Evolutionary conservation across 2,113 vertebrate species (phyloP), one percentile per base, ranked within the genome.

Genomic region (Paradisaea rubra): DNA sequence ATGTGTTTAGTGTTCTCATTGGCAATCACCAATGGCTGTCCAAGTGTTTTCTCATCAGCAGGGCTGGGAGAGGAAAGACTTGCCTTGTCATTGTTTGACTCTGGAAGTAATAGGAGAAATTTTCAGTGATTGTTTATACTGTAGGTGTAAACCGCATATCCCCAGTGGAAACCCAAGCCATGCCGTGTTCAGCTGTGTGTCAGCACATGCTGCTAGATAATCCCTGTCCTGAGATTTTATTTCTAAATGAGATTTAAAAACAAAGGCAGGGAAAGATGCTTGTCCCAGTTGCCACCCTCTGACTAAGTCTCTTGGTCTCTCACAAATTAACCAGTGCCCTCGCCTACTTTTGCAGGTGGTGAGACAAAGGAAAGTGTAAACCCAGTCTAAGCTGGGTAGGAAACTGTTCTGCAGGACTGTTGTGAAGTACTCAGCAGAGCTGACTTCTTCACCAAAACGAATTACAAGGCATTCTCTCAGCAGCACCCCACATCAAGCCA

Each of bases 311-410:
- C n/a, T 69, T 60, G 30, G 11, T 57, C 10, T 69, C 28, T 59
- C 33, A 74, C 10, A 19, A 57, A 60, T 82, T 87, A 64, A 53
- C 31, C 5, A 7, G 12, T 44, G 19, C 11, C 7, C 21, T 71
- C 0, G 0, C 8, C 27, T 56, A 17, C 16, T 78, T 60, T 41
- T 15, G 3, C 15, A 60, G 35, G 18, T 37, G 41, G 8, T 66
- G 25, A 91, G 28, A 56, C 41, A 74, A 68, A 84, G 15, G 9
- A 30, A 54, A 39, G 10, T 45, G 12, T n/a, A 74, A 73, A 60
- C 7, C 6, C 8, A 44, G 20, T 7, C 19, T 70, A 64, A 28
- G 9, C 9, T 86, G 13, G 5, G 4, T 49, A 49, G 47, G 20
- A 90, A 91, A 66, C 15, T 42, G 17, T 18, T 53, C 28, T 64